These are phyloP conservation scores for Eupsittula cactorum DNA, from an alignment of 2,113 vertebrate genomes.

Conservation along the genomic window DNA sequence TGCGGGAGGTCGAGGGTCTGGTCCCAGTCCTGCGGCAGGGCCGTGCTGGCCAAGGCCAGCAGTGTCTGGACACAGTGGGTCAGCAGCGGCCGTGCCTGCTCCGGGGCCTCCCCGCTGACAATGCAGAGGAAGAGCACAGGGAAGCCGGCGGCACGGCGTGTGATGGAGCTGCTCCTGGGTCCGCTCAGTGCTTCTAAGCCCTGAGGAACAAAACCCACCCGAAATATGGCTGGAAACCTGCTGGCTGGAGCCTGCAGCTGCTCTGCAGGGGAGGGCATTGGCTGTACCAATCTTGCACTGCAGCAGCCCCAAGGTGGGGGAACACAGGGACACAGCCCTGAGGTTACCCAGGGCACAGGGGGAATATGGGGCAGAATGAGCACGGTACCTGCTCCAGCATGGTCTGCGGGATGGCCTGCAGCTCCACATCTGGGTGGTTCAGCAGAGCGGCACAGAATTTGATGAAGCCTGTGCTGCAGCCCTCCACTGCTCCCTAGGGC, in stretches of 20 bases:
- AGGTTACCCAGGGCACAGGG: accelerated
- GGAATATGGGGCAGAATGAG: accelerated
- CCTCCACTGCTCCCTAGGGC: slow-evolving; percentile 85
- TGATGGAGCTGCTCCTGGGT: slow-evolving; percentile 82
- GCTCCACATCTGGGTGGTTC: slow-evolving; percentile 62
- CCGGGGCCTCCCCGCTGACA: slow-evolving; percentile 76
- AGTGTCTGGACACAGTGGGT: slow-evolving; percentile 73
- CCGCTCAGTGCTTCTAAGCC: slow-evolving; percentile 77
- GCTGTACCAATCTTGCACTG: accelerated
- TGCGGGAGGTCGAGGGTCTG: slow-evolving; percentile 88
- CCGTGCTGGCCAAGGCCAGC: slow-evolving; percentile 70
- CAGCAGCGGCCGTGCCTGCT: slow-evolving; percentile 74
- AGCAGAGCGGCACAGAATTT: slow-evolving; percentile 80
- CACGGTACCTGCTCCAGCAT: slow-evolving; percentile 79
- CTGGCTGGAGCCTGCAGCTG: neutral
- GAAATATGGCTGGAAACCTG: neutral
- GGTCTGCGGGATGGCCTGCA: slow-evolving; percentile 76
- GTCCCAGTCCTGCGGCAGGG: slow-evolving; percentile 80
- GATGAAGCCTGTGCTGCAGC: slow-evolving; percentile 83
- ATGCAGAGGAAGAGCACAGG: slow-evolving; percentile 89
- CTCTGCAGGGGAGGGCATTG: neutral
- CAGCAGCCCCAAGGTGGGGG: neutral
- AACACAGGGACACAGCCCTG: neutral
- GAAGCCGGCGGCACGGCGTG: slow-evolving; percentile 83
- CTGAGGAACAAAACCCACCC: slow-evolving; percentile 46